Evolutionary conservation across 2,113 vertebrate species (phyloP).

Genomic region (Pandion haliaetus): DNA sequence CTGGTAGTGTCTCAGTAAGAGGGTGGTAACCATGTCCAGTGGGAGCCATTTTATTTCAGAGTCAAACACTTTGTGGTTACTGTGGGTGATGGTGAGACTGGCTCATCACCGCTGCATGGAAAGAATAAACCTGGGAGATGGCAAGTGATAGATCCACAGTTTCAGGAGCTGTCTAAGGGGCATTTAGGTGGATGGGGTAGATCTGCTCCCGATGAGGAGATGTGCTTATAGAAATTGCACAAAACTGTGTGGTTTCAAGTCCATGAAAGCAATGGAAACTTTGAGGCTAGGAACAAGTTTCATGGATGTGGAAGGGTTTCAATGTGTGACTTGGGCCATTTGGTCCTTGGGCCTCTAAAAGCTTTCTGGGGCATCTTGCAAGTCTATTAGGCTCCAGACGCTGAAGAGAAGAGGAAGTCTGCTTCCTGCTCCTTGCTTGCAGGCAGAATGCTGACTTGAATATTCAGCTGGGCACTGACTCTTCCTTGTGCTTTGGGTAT

Average conservation of each 20-base stretch:
- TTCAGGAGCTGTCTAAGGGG: neutral
- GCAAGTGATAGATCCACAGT: neutral
- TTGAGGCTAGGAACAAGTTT: neutral
- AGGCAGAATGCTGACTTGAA: neutral
- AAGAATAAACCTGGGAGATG: neutral
- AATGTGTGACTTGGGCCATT: accelerated
- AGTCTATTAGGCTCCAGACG: neutral
- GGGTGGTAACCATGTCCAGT: neutral
- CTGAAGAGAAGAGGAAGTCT: neutral
- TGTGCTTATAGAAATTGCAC: accelerated
- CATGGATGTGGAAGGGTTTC: neutral
- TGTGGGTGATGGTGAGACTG: neutral
- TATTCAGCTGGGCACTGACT: neutral
- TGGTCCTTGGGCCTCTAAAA: neutral
- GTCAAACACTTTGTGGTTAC: accelerated
- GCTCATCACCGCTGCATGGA: neutral
- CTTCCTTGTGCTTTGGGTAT: neutral
- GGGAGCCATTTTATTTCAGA: accelerated
- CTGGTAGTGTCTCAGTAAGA: neutral
- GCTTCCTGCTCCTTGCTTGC: neutral
- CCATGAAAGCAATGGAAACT: neutral
- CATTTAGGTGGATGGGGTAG: accelerated
- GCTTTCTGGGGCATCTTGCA: neutral
- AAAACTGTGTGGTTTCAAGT: neutral
- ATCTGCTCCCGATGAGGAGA: neutral